Base-by-base conservation (phyloP, 1,140 invertebrate species). In the Caenorhabditis briggsae region DNA sequence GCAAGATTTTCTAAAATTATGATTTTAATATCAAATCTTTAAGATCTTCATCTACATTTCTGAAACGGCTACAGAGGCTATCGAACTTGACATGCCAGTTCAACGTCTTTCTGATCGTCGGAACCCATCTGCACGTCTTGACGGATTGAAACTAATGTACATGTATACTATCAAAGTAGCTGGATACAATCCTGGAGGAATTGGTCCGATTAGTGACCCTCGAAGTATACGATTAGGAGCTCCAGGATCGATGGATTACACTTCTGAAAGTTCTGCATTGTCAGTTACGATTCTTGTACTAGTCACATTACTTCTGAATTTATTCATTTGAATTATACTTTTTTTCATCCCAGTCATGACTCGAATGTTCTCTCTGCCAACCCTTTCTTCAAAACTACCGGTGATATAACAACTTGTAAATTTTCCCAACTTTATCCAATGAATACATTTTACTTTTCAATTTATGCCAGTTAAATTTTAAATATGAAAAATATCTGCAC, bases 21-120 rank as follows among this genome's bases (percentile, higher is more conserved):
- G 55, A 53, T 53, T 53, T 11, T 9, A 53, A 9, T 48, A 23
- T 18, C 25, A 7, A 7, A 9, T 43, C 18, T 50, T 86, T 33
- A 41, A 86, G 59, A 84, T 87, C 20, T 87, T 84, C 86, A 83
- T 87, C 8, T 87, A 78, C 55, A 82, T 87, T 50, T 87, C 86
- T 46, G 86, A 87, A 64, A 87, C 86, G 0, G 86, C 86, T 5
- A 82, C 33, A 5, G 65, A 87, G 23, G 82, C 86, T 2, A 64
- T 87, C 18, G 82, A 78, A 25, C 70, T 87, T 7, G 50, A 70
- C 5, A 87, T 87, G 61, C 83, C 84, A 16, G 55, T 84, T 43
- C 65, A 50, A 41, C 65, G 59, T 16, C 83, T 87, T 12, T 78
- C 83, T 6, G 86, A 87, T 65, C 86, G 53, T 46, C 86, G 41